phyloP scores from a whole-genome alignment of 2,113 vertebrate species.

The Falco punctatus region DNA sequence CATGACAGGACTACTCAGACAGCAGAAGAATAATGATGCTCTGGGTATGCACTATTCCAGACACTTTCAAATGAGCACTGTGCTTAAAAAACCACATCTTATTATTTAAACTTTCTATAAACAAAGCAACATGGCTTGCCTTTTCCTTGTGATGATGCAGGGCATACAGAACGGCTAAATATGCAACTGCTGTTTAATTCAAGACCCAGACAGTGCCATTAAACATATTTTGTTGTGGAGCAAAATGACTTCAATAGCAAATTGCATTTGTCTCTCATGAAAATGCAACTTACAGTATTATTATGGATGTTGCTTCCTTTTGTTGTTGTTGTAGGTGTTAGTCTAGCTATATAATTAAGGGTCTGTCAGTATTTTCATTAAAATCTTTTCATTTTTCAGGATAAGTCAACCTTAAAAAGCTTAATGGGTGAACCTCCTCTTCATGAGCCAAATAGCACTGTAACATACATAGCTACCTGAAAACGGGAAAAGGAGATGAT shows the following conservation, averaged over 20 bases:
- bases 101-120: conserved; percentile 17
- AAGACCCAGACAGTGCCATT: conserved; percentile 23
- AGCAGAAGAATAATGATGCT: background rate
- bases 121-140: background rate
- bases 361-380: conserved; percentile 48
- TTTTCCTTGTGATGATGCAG: background rate
- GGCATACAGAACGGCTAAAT: conserved; percentile 38
- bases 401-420: conserved; percentile 9
- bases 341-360: conserved; percentile 27
- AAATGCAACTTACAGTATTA: conserved; percentile 6
- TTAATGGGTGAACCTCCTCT: background rate
- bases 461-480: background rate
- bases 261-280: conserved; percentile 45
- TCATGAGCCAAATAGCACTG: background rate
- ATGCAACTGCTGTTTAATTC: conserved; percentile 35
- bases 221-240: conserved; percentile 30
- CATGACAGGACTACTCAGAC: background rate
- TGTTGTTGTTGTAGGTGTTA: background rate
- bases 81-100: background rate
- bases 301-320: conserved; percentile 1
- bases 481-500: background rate
- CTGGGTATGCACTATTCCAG: background rate
- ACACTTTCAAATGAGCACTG: background rate
- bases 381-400: conserved; percentile 41
- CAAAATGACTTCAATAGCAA: conserved; percentile 43